Percentiles rank a stretch among this genome's conserved stretches.
phyloP scores from a whole-genome alignment of 2,797 vertebrate genomes.

The Myotis daubentonii region DNA sequence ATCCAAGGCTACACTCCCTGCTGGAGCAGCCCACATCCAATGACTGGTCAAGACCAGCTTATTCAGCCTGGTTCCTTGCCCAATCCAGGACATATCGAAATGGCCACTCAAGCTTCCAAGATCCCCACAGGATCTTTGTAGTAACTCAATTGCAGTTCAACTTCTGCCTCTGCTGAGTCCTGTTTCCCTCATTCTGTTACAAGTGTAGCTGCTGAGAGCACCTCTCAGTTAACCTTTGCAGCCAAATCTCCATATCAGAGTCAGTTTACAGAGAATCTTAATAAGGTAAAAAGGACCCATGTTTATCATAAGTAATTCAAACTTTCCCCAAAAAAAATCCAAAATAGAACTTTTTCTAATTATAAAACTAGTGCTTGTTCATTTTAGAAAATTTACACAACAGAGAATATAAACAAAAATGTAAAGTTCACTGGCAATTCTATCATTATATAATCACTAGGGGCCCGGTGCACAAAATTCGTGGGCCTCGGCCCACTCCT shows the following conservation, averaged over 20 bases:
- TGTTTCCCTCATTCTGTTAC: background rate
- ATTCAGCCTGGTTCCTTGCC: background rate
- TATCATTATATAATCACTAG: background rate
- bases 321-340: background rate
- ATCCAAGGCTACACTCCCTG: background rate
- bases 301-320: background rate
- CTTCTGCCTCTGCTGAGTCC: background rate
- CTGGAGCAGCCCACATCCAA: background rate
- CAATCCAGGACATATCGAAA: background rate
- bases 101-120: background rate
- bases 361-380: background rate
- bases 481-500: too few species aligned
- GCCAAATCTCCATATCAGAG: background rate
- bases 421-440: background rate
- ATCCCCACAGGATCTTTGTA: too few species aligned
- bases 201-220: too few species aligned
- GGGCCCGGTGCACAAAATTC: too few species aligned
- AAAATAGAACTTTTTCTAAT: background rate
- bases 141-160: too few species aligned
- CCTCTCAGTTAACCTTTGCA: too few species aligned
- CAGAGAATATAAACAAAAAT: background rate
- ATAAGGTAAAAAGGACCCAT: background rate
- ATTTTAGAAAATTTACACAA: background rate
- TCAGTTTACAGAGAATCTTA: background rate
- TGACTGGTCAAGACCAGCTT: background rate